Evolutionary conservation across 2,888 invertebrate species (phyloP).

Genomic region (Mesochorus sp.): DNA sequence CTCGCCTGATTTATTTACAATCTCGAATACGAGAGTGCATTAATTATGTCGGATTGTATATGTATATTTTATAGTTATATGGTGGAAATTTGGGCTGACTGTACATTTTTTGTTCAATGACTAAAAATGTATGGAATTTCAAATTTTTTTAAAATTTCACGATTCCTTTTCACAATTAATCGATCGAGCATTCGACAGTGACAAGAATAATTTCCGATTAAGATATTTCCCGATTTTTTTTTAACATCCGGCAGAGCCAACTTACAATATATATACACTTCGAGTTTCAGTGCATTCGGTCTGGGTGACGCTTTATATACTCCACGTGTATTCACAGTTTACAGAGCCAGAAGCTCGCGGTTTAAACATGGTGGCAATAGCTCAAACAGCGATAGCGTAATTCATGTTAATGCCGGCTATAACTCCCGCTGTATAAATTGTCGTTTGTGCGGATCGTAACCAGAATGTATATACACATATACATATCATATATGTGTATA

Average conservation of each 20-base stretch:
- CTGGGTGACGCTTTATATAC: slow-evolving; percentile 8
- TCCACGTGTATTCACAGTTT: slow-evolving; percentile 48
- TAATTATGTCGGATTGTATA: slow-evolving; percentile 18
- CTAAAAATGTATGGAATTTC: no score
- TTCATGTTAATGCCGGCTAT: slow-evolving; percentile 66
- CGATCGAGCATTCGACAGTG: no score
- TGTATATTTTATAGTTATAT: neutral
- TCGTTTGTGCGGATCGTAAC: slow-evolving; percentile 59
- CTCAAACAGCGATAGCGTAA: slow-evolving; percentile 64
- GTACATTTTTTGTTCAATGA: no score
- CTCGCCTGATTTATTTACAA: slow-evolving; percentile 48
- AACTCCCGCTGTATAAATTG: slow-evolving; percentile 65
- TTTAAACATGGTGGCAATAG: slow-evolving; percentile 58
- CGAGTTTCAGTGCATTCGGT: slow-evolving; percentile 6
- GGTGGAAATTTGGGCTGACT: no score
- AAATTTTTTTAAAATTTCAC: no score
- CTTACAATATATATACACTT: neutral
- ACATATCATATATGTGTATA: no score
- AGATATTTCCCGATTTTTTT: no score
- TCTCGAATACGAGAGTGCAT: slow-evolving; percentile 38
- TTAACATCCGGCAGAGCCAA: no score
- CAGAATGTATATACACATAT: slow-evolving; percentile 11
- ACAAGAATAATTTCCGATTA: no score
- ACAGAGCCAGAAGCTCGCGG: slow-evolving; percentile 35
- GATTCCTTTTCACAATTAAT: no score